Evolutionary conservation across 1,140 invertebrate species (phyloP).

Genomic region (Conus ventricosus): DNA sequence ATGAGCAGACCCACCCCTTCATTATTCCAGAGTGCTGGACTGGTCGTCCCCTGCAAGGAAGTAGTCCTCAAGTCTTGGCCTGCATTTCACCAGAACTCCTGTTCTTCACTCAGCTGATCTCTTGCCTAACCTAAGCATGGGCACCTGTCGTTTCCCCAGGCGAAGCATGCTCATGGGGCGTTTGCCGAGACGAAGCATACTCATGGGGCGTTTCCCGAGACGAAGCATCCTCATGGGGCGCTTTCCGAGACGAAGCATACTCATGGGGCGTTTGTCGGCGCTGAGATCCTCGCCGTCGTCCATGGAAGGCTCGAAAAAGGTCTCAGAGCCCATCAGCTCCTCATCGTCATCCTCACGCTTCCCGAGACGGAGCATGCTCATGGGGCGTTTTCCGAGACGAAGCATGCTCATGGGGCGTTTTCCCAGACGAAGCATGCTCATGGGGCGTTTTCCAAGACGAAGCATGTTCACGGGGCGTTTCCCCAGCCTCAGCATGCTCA

Average conservation of each 20-base stretch:
- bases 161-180: conserved; percentile 51
- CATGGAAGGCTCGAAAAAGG: no score
- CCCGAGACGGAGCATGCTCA: conserved; percentile 57
- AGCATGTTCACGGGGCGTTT: conserved; percentile 52
- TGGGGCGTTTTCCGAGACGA: conserved; percentile 50
- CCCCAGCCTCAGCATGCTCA: conserved; percentile 46
- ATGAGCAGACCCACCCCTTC: background rate
- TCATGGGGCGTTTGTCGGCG: conserved; percentile 44
- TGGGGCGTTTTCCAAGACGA: conserved; percentile 46
- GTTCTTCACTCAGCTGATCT: conserved; percentile 42
- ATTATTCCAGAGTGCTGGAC: background rate
- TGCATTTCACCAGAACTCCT: conserved; percentile 3
- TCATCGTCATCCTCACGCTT: conserved; percentile 44
- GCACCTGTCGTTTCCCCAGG: conserved; percentile 48
- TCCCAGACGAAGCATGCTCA: conserved; percentile 52
- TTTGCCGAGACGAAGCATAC: conserved; percentile 54
- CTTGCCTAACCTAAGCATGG: conserved; percentile 53
- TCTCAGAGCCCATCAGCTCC: background rate
- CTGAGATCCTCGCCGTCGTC: no score
- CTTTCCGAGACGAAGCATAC: conserved; percentile 54
- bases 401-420: conserved; percentile 55
- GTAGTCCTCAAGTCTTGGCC: background rate
- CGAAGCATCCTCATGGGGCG: conserved; percentile 47
- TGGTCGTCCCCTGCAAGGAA: background rate
- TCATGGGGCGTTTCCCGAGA: conserved; percentile 44